Evolutionary conservation across 2,113 vertebrate genomes (phyloP).

Genomic region (Panurus biarmicus): DNA sequence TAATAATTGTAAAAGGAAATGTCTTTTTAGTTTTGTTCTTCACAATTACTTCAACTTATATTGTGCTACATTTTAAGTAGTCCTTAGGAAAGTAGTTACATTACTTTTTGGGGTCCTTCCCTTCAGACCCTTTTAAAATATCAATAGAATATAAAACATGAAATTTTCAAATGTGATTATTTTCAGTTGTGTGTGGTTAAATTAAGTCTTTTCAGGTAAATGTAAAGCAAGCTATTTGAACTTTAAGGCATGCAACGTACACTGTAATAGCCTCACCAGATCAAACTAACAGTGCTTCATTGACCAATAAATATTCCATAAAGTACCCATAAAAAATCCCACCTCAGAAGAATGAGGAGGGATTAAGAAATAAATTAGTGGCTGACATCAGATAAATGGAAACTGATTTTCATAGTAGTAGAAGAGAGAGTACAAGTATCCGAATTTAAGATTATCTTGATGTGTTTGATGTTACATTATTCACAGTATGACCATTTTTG

Average conservation of each 20-base stretch:
- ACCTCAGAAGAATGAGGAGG: not conserved
- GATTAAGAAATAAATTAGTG: not conserved
- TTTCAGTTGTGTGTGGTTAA: accelerated
- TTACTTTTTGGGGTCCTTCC: not conserved
- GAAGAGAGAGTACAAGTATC: not conserved
- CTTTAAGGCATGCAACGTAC: not conserved
- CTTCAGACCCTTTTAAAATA: not conserved
- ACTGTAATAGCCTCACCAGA: not conserved
- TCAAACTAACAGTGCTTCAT: not conserved
- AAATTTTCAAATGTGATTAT: not conserved
- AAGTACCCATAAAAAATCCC: not conserved
- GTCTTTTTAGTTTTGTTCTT: not conserved
- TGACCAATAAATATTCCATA: not conserved
- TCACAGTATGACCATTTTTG: not conserved
- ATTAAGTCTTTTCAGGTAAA: not conserved
- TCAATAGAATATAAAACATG: not conserved
- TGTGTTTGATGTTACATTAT: not conserved
- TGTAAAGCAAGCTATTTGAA: not conserved
- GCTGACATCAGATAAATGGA: not conserved
- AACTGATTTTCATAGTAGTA: accelerated
- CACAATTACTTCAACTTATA: not conserved
- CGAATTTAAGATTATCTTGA: not conserved
- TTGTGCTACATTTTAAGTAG: not conserved
- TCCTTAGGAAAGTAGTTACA: not conserved
- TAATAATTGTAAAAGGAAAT: not conserved